Percentiles rank a stretch among this genome's conserved stretches.
phyloP scores from a whole-genome alignment of 2,797 vertebrate genomes.

The Luscinia megarhynchos region DNA sequence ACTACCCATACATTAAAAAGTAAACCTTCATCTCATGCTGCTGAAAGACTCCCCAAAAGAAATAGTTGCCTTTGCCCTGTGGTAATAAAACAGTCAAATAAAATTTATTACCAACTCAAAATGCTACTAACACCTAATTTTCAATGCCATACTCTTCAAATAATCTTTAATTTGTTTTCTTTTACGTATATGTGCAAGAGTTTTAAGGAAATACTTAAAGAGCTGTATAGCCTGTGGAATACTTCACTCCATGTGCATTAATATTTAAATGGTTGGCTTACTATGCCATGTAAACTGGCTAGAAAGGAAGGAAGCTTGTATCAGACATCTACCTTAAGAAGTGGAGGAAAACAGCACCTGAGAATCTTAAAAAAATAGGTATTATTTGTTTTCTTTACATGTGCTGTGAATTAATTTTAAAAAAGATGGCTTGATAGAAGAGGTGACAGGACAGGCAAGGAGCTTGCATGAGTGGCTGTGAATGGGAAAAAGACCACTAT shows the following conservation, averaged over 20 bases:
- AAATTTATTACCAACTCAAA: constrained; percentile 56
- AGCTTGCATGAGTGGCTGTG: neutral
- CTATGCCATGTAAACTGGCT: neutral
- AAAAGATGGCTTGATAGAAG: neutral
- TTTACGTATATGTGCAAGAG: constrained; percentile 31
- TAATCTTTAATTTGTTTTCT: constrained; percentile 62
- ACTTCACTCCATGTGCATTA: neutral
- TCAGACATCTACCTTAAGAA: neutral
- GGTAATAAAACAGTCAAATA: constrained; percentile 42
- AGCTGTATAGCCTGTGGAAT: neutral
- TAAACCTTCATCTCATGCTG: neutral
- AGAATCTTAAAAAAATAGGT: neutral
- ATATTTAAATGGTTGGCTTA: neutral
- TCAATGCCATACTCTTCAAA: constrained; percentile 50
- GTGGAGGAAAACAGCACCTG: neutral
- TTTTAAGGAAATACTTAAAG: constrained; percentile 39
- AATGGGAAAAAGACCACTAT: neutral
- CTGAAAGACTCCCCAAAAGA: neutral
- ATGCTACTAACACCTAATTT: constrained; percentile 57
- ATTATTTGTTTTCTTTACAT: neutral
- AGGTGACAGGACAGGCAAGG: neutral
- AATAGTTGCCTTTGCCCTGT: constrained; percentile 3
- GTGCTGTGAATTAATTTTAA: neutral
- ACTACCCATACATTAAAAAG: neutral
- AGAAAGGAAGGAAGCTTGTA: neutral